Conservation (phyloP, 30 jellyfish, hydroid and myxozoan species). For the Aurelia sp. region DNA sequence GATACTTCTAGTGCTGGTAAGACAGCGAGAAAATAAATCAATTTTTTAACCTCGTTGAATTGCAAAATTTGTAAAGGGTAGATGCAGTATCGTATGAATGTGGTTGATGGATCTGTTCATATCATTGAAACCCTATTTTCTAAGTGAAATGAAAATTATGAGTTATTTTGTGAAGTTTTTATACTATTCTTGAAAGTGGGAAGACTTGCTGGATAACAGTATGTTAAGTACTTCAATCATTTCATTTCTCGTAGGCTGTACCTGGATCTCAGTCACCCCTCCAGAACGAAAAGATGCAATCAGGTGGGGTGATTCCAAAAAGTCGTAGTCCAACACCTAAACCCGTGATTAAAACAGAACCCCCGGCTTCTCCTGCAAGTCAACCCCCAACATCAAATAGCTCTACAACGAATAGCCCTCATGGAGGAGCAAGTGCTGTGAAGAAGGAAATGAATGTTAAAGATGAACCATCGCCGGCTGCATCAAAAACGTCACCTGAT, state of each 20-base stretch:
- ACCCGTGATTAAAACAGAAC: constrained; percentile 66
- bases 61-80: too few relatives aligned
- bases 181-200: too few relatives aligned
- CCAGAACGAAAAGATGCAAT: constrained; percentile 49
- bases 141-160: too few relatives aligned
- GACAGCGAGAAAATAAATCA: too few relatives aligned
- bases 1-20: too few relatives aligned
- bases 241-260: constrained; percentile 1
- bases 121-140: too few relatives aligned
- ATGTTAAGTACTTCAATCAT: background rate
- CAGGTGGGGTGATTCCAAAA: constrained; percentile 33
- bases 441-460: constrained; percentile 33
- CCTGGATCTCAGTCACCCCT: constrained; percentile 56
- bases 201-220: background rate
- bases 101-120: too few relatives aligned
- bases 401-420: constrained; percentile 9
- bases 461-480: constrained; percentile 26
- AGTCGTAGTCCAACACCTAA: constrained; percentile 64
- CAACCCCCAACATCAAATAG: constrained; percentile 29
- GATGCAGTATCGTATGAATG: too few relatives aligned
- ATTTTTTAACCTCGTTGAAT: too few relatives aligned
- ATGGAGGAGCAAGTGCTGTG: constrained; percentile 2
- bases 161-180: too few relatives aligned
- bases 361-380: constrained; percentile 50
- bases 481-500: constrained; percentile 19